These are phyloP conservation scores for Gadopsis bispinosus DNA, from an alignment of 2,797 vertebrate genomes.

Conservation along the genomic window DNA sequence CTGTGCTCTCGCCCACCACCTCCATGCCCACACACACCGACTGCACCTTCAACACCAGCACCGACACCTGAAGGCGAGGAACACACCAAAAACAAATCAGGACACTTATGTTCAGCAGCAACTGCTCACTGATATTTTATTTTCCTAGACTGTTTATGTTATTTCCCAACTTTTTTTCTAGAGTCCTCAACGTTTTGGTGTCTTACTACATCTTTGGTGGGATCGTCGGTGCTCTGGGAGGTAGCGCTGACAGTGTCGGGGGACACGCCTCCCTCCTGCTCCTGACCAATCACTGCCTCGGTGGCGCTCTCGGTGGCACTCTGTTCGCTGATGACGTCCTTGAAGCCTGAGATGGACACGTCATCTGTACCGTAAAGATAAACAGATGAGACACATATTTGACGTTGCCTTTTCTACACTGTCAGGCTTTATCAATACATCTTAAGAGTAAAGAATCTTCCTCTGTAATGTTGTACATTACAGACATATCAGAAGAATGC, in stretches of 20 bases:
- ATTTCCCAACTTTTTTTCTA: neutral
- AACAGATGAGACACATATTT: neutral
- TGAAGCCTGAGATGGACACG: slow-evolving; percentile 87
- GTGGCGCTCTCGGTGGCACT: slow-evolving; percentile 84
- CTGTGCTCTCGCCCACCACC: slow-evolving; percentile 90
- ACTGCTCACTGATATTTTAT: neutral
- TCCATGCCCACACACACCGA: slow-evolving; percentile 92
- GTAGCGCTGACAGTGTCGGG: slow-evolving; percentile 93
- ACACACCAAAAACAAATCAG: neutral
- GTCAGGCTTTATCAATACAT: neutral
- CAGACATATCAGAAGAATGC: slow-evolving; percentile 35
- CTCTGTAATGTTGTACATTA: neutral
- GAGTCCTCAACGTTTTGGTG: neutral
- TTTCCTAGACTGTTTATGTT: neutral
- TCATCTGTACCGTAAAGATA: slow-evolving; percentile 79
- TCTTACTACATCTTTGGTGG: slow-evolving; percentile 91
- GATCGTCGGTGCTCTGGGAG: slow-evolving; percentile 92
- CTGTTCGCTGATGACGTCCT: slow-evolving; percentile 84
- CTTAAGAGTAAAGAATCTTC: neutral
- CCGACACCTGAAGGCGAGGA: slow-evolving; percentile 88
- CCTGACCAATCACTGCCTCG: slow-evolving; percentile 74
- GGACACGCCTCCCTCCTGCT: slow-evolving; percentile 88
- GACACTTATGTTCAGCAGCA: neutral
- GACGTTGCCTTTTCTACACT: neutral
- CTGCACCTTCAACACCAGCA: slow-evolving; percentile 94